These are phyloP conservation scores for Idaea straminata DNA, from an alignment of 2,888 invertebrate species.

Conservation along the genomic window DNA sequence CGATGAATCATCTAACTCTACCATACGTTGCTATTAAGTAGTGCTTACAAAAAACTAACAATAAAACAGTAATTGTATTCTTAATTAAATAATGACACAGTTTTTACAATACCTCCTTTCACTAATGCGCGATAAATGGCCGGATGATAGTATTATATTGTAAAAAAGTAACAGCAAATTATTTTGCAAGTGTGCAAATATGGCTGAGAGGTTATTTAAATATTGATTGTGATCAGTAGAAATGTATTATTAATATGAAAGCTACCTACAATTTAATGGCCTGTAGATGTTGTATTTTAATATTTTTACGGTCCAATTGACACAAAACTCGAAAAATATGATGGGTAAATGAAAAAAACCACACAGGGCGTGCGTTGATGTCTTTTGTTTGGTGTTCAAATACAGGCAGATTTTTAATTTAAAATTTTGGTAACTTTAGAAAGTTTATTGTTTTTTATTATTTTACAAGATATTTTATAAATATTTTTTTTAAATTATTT, in stretches of 20 bases:
- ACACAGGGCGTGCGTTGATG: background rate
- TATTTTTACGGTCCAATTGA: background rate
- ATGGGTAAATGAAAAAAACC: background rate
- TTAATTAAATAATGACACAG: conserved; percentile 13
- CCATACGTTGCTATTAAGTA: conserved; percentile 5
- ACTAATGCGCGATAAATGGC: conserved; percentile 16
- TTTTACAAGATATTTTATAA: too few species aligned
- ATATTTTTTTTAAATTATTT: too few species aligned
- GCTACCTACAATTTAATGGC: conserved; percentile 13
- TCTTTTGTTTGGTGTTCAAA: background rate
- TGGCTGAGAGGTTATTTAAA: conserved; percentile 1
- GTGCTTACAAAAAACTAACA: conserved; percentile 16
- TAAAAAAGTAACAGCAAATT: background rate
- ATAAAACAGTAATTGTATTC: conserved; percentile 17
- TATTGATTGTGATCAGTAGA: background rate
- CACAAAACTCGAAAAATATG: background rate
- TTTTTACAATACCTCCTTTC: conserved; percentile 19
- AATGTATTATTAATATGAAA: conserved; percentile 12
- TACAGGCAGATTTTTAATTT: background rate
- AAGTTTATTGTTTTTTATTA: background rate
- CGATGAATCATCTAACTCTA: conserved; percentile 1
- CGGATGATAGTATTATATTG: conserved; percentile 11
- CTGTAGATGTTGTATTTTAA: conserved; percentile 12
- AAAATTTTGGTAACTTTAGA: background rate
- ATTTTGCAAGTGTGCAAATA: conserved; percentile 1